Percentiles rank a stretch among this genome's conserved stretches.
Conservation (phyloP, 1,140 invertebrate genomes). For the Saccostrea echinata region DNA sequence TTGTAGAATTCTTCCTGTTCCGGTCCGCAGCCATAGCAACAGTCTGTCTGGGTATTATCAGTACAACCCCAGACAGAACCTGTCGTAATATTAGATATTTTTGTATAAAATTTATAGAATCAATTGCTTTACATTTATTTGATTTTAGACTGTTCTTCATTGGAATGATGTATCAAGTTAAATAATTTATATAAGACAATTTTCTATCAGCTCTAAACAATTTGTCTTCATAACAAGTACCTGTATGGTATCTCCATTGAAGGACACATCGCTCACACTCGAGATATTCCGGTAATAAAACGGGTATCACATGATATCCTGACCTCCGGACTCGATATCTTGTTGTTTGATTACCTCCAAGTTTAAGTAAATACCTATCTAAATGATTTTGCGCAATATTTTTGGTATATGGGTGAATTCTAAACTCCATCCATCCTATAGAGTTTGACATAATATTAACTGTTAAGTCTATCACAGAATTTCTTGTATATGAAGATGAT, state of each 20-base stretch:
- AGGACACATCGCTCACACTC: constrained; percentile 92
- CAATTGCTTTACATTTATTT: too few species aligned
- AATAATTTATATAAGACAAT: neutral
- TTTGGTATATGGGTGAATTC: constrained; percentile 80
- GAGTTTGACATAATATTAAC: constrained; percentile 57
- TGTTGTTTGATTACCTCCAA: constrained; percentile 46
- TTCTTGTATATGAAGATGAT: constrained; percentile 30
- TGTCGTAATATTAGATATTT: constrained; percentile 1
- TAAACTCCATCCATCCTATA: constrained; percentile 91
- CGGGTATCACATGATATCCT: constrained; percentile 55
- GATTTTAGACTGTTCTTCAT: too few species aligned
- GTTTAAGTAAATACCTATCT: constrained; percentile 50
- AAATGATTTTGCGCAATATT: constrained; percentile 50
- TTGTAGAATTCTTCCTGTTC: constrained; percentile 66
- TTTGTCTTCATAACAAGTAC: constrained; percentile 78
- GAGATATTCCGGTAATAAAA: constrained; percentile 86
- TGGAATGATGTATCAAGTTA: neutral
- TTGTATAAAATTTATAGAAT: too few species aligned
- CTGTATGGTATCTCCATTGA: constrained; percentile 94
- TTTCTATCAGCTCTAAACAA: neutral
- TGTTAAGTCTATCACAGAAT: constrained; percentile 50
- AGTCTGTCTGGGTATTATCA: constrained; percentile 27
- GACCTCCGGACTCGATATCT: constrained; percentile 55
- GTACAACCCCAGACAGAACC: constrained; percentile 46
- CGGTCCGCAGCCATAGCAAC: constrained; percentile 58